Base-by-base conservation (phyloP, 2,888 invertebrate species). In the Deladenus siricidicola region DNA sequence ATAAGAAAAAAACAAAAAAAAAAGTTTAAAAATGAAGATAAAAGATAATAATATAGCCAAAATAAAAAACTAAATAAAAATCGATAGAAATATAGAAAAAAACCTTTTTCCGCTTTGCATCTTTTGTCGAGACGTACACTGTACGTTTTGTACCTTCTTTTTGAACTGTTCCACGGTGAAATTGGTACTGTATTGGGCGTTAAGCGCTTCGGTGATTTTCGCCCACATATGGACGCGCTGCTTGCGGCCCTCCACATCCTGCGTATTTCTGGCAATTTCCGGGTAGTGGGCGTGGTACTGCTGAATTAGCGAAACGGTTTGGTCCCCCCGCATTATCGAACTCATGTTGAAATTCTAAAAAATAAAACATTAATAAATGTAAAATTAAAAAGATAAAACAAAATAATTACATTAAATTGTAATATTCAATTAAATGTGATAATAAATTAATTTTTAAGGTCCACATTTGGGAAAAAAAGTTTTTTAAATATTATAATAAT, bases 111-210 rank as follows among this genome's bases (percentile, higher is more conserved):
- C 67, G 39, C 43, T 68, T 24, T 59, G 65, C n/a, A 67, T 21
- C 28, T 67, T 67, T 43, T 67, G 67, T 47, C 67, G 39, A 30
- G 67, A 67, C 4, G 67, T 67, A 42, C 67, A 67, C 30, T 67
- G 70, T 19, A 67, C 69, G 65, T 67, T 70, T 48, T 68, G 69
- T 10, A 68, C 55, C 54, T 68, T 68, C 56, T 68, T 68, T 43
- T 68, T 68, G 52, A 66, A 68, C 58, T 68, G 69, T 39, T 68
- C 69, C 53, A 67, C 68, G 10, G 65, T 49, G 52, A 67, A 67
- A 14, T 49, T 24, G 23, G 67, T 67, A 10, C 44, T 54, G 44
- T 58, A 67, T 3, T 26, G 34, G 10, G 19, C 34, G 48, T 67
- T 67, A 29, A 67, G 43, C 30, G 70, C 67, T 23, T 67, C 62